phyloP scores from a whole-genome alignment of 1,140 invertebrate species.

The Dendrolimus punctatus region DNA sequence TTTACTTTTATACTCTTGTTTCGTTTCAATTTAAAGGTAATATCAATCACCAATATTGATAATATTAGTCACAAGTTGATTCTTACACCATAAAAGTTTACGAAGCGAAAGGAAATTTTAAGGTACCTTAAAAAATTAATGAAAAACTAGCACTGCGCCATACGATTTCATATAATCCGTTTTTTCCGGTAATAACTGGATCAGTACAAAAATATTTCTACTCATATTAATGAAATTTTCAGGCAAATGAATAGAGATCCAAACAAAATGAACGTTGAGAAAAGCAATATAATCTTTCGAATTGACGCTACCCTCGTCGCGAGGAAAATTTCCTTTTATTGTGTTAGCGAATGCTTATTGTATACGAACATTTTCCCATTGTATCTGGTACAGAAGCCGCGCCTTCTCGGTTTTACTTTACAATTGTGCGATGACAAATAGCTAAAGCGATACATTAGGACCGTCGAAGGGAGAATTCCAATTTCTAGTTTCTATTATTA shows the following conservation, averaged over 20 bases:
- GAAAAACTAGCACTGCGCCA: no score
- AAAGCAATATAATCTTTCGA: constrained; percentile 36
- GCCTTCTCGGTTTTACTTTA: constrained; percentile 39
- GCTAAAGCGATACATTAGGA: constrained; percentile 41
- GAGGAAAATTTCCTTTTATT: constrained; percentile 59
- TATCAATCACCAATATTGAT: no score
- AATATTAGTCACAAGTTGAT: no score
- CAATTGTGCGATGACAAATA: constrained; percentile 52
- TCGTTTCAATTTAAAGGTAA: no score
- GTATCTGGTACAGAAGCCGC: constrained; percentile 29
- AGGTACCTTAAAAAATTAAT: no score
- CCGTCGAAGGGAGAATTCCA: constrained; percentile 20
- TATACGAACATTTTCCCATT: constrained; percentile 51
- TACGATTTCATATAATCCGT: no score
- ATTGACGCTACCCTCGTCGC: constrained; percentile 30
- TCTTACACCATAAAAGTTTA: no score
- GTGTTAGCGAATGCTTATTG: constrained; percentile 59
- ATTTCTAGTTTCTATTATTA: constrained; percentile 22
- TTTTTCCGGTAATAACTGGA: no score
- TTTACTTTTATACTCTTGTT: constrained; percentile 4
- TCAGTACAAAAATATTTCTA: no score
- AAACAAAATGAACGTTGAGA: constrained; percentile 20
- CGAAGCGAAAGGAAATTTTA: no score
- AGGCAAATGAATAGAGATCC: constrained; percentile 23
- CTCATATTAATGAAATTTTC: constrained; percentile 18